Evolutionary conservation across 2,797 vertebrate species (phyloP).

Genomic region (Tapirus indicus): DNA sequence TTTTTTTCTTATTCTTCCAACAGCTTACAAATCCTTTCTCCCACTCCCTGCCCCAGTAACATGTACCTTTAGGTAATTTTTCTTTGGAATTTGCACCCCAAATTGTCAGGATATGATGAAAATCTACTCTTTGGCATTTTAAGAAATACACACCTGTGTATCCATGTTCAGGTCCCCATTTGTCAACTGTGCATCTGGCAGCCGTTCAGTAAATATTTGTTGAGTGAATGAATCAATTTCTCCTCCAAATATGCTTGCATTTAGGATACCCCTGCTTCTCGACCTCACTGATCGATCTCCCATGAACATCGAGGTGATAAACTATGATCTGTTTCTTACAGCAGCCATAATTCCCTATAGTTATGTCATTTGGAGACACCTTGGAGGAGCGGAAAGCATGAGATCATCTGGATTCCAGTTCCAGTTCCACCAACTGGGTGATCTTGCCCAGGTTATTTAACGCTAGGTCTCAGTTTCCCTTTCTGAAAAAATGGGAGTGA

Average conservation of each 20-base stretch:
- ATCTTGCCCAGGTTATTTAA: background rate
- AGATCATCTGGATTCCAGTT: background rate
- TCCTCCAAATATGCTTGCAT: background rate
- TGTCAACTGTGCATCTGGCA: background rate
- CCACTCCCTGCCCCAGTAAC: background rate
- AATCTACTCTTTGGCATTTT: background rate
- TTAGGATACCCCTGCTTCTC: background rate
- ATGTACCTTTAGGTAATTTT: background rate
- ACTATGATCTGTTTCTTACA: background rate
- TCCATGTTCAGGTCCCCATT: background rate
- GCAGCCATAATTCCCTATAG: background rate
- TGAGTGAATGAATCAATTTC: background rate
- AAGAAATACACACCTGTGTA: background rate
- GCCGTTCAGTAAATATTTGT: background rate
- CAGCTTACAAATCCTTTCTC: background rate
- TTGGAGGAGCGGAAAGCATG: background rate
- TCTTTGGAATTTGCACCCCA: background rate
- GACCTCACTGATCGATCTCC: background rate
- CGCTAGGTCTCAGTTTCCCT: background rate
- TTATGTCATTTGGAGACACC: background rate
- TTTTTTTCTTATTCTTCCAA: background rate
- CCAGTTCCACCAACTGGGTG: background rate
- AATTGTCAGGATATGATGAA: background rate
- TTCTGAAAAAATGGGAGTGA: background rate
- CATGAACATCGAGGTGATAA: background rate